Percentiles rank a stretch among this genome's conserved stretches.
These are phyloP conservation scores for Acanthosoma haemorrhoidale DNA, from an alignment of 2,888 invertebrate genomes.

Conservation along the genomic window DNA sequence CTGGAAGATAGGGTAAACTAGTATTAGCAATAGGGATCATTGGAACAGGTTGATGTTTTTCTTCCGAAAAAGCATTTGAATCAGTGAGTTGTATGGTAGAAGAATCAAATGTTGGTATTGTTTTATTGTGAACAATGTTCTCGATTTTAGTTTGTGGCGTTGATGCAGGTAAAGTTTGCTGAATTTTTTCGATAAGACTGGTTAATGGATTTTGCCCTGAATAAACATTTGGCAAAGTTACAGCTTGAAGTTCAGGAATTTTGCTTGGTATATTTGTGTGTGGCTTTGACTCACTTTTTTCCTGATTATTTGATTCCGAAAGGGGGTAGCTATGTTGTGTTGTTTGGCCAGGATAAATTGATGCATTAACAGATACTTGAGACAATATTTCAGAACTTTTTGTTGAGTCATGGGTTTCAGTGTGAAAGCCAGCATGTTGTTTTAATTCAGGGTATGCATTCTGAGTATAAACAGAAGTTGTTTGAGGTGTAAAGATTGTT, in stretches of 20 bases:
- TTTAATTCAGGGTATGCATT: background rate
- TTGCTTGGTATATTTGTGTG: background rate
- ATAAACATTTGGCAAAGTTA: too few relatives aligned
- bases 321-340: background rate
- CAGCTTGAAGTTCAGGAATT: background rate
- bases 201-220: background rate
- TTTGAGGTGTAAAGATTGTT: background rate
- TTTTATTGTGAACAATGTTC: background rate
- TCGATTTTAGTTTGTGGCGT: background rate
- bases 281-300: too few relatives aligned
- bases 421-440: background rate
- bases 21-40: background rate
- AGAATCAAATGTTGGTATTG: background rate
- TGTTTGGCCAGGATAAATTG: background rate
- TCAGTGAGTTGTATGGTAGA: background rate
- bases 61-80: background rate
- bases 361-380: background rate
- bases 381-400: too few relatives aligned
- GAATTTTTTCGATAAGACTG: background rate
- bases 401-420: background rate
- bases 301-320: background rate
- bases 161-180: background rate
- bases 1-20: background rate
- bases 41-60: background rate
- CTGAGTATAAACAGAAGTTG: background rate